Conservation (phyloP, 2,797 vertebrate genomes). For the Anableps anableps region DNA sequence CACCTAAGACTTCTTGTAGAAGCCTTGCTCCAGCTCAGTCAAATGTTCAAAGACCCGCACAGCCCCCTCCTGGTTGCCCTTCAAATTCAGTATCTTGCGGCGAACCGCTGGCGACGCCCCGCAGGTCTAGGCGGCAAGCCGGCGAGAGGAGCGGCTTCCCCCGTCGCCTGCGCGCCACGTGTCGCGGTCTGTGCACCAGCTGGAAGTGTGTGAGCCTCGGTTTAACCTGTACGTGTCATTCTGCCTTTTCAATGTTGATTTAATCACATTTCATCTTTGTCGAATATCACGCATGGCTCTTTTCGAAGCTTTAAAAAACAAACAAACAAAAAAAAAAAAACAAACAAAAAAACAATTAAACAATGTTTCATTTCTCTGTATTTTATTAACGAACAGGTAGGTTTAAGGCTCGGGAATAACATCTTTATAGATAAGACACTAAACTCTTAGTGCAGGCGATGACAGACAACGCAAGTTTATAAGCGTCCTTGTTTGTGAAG, state of each 20-base stretch:
- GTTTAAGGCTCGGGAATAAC: neutral
- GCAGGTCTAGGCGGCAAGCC: constrained; percentile 80
- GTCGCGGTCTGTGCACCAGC: constrained; percentile 81
- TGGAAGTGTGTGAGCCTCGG: constrained; percentile 64
- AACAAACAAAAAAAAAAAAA: neutral
- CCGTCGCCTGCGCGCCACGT: constrained; percentile 86
- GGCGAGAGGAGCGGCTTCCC: constrained; percentile 79
- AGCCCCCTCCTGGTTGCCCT: constrained; percentile 50
- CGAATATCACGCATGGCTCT: neutral
- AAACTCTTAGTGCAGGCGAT: neutral
- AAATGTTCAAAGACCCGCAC: constrained; percentile 13
- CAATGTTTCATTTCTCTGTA: neutral
- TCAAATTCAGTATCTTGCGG: constrained; percentile 73
- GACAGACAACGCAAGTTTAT: neutral
- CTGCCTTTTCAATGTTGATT: neutral
- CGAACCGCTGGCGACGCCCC: constrained; percentile 76
- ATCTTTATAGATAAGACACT: neutral
- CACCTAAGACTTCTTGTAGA: neutral
- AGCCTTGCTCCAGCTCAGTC: constrained; percentile 13
- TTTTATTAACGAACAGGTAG: neutral
- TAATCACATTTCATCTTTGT: neutral
- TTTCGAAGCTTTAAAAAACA: neutral
- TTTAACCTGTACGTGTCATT: neutral
- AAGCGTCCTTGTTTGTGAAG: constrained; percentile 24
- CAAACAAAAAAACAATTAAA: neutral